These are phyloP conservation scores for Pyrocephalus nanus DNA, from an alignment of 2,797 vertebrate species.

Conservation along the genomic window DNA sequence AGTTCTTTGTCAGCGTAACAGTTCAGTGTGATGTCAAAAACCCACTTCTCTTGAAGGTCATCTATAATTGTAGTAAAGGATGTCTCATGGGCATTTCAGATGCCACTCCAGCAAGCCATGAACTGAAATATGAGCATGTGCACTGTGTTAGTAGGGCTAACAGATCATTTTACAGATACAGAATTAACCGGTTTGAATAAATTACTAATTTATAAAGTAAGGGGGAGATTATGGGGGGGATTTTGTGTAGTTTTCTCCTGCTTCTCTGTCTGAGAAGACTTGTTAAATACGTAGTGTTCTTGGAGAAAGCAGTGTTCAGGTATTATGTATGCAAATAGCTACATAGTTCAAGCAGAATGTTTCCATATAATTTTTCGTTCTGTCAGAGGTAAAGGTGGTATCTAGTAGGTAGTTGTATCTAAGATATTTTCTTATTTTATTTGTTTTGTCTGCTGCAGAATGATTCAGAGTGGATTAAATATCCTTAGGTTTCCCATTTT, in stretches of 20 bases:
- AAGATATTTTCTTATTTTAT: neutral
- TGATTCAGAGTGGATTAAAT: neutral
- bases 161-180: constrained; percentile 15
- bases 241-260: neutral
- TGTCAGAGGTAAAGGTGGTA: neutral
- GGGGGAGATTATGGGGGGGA: rapidly evolving
- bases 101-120: neutral
- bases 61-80: neutral
- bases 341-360: neutral
- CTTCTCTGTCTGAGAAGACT: neutral
- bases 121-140: neutral
- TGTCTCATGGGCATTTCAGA: neutral
- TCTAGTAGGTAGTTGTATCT: neutral
- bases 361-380: neutral
- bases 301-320: neutral
- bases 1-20: neutral
- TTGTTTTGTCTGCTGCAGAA: neutral
- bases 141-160: neutral
- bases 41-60: neutral
- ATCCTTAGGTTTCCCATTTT: neutral
- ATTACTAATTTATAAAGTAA: constrained; percentile 6
- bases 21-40: neutral
- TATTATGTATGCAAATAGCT: neutral
- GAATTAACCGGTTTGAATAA: neutral
- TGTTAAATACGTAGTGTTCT: neutral